Conservation (phyloP, 2,888 invertebrate species). For the Ophioninae sp. region DNA sequence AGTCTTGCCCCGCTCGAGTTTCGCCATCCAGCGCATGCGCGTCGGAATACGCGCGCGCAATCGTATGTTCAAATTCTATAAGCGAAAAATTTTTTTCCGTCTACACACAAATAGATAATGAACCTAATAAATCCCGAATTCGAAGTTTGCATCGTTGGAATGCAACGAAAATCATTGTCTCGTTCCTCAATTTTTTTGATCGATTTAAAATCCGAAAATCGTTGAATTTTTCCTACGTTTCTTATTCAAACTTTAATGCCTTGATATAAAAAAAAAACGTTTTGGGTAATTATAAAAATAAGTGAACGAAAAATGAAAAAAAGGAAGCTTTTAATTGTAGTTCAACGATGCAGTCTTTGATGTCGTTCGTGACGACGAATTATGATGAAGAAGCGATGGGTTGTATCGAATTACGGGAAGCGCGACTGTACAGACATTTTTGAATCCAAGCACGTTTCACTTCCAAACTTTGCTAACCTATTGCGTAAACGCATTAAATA, state of each 20-base stretch:
- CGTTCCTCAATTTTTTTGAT: too few species aligned
- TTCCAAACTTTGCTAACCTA: constrained; percentile 15
- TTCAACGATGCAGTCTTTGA: too few species aligned
- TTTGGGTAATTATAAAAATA: too few species aligned
- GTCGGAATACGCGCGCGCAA: constrained; percentile 6
- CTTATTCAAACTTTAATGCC: too few species aligned
- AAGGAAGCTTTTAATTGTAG: too few species aligned
- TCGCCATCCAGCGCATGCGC: neutral
- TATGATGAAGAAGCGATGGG: neutral
- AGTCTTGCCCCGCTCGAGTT: neutral
- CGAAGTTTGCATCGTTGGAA: too few species aligned
- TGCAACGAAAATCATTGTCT: too few species aligned
- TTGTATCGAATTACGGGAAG: neutral
- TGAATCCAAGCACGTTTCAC: neutral
- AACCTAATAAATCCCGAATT: neutral
- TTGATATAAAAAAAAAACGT: too few species aligned
- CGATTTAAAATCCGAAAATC: too few species aligned
- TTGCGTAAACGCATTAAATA: constrained; percentile 39
- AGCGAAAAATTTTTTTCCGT: neutral
- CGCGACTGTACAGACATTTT: constrained; percentile 1
- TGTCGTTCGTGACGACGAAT: neutral
- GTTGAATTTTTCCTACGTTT: too few species aligned
- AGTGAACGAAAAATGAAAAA: too few species aligned
- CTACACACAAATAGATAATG: neutral
- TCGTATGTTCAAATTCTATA: neutral